A percentile compares a stretch with the other conserved stretches of the same genome.
These are phyloP conservation scores for Hoplostethus atlanticus DNA, from an alignment of 2,797 vertebrate genomes.

Conservation along the genomic window DNA sequence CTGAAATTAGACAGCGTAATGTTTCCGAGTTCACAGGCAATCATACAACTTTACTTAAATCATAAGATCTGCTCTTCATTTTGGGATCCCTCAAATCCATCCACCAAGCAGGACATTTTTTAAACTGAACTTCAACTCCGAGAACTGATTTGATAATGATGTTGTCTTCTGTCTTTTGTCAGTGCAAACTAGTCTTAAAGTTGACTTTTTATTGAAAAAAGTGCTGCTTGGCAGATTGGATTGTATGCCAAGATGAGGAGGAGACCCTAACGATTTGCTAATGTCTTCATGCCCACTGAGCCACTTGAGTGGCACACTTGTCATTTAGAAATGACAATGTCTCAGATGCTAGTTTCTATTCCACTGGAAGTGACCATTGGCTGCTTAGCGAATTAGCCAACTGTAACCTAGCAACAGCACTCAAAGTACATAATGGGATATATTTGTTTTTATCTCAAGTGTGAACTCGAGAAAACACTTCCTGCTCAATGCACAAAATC, in stretches of 20 bases:
- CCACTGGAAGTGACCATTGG: background rate
- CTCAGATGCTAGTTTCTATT: constrained; percentile 6
- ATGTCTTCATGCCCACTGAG: no score
- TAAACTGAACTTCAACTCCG: background rate
- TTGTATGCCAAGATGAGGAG: background rate
- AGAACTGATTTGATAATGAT: background rate
- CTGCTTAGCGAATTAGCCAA: background rate
- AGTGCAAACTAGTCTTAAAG: background rate
- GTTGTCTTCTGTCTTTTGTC: no score
- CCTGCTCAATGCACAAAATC: no score
- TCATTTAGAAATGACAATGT: constrained; percentile 6
- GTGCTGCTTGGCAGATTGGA: constrained; percentile 1
- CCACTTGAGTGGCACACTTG: no score
- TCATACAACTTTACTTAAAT: constrained; percentile 12
- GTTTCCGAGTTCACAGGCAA: constrained; percentile 27
- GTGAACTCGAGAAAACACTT: no score
- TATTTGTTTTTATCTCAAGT: no score
- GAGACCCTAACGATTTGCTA: background rate
- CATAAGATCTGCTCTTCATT: background rate
- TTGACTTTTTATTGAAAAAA: constrained; percentile 8
- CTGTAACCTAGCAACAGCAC: background rate
- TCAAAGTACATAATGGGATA: background rate
- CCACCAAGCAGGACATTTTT: constrained; percentile 4
- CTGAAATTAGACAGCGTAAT: constrained; percentile 13
- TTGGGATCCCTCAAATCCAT: constrained; percentile 14